Evolutionary conservation across 1,140 invertebrate genomes (phyloP), one percentile per base, ranked within the genome.

Genomic region (Meteorus sp.): DNA sequence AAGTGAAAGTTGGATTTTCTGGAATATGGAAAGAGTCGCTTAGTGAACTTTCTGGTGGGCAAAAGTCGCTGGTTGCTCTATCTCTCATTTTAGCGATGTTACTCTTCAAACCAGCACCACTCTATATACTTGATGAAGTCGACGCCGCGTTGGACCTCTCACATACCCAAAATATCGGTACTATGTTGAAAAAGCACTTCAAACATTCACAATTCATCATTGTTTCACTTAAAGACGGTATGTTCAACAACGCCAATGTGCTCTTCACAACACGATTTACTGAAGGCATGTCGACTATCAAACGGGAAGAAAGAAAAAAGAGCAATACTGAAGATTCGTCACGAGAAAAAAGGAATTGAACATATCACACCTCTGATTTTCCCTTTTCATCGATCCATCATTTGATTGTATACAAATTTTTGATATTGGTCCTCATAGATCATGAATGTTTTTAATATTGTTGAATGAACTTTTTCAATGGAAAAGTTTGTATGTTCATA

Each of bases 201-300:
- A 92, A 87, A 66, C 88, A 91, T 75, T 98, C 96, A 7, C 95
- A 99, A 88, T 99, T 99, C 77, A 94, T 99, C 66, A 90, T 99
- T 58, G 98, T 99, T 0, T 99, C 97, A 0, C 83, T 99, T 9
- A 99, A 99, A 78, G 95, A 99, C 80, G 97, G 97, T 22, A 98
- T 99, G 93, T 99, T 99, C 78, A 97, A 94, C 75, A 98, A 99
- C 82, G 97, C 98, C 0, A 99, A 99, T 81, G 95, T 99, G 22
- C 76, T 99, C 15, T 99, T 95, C 81, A 89, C 91, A 52, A 99
- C 97, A 0, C 88, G 89, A 68, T 98, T 99, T 78, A 86, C 94
- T 19, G 95, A 99, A 81, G 97, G 97, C 33, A 92, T 95, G 80
- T 99, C 97, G 0, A 87, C 88, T 5, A 90, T 99, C 13, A 84